Evolutionary conservation across 2,888 invertebrate species (phyloP).

Genomic region (Cheilosia vernalis): DNA sequence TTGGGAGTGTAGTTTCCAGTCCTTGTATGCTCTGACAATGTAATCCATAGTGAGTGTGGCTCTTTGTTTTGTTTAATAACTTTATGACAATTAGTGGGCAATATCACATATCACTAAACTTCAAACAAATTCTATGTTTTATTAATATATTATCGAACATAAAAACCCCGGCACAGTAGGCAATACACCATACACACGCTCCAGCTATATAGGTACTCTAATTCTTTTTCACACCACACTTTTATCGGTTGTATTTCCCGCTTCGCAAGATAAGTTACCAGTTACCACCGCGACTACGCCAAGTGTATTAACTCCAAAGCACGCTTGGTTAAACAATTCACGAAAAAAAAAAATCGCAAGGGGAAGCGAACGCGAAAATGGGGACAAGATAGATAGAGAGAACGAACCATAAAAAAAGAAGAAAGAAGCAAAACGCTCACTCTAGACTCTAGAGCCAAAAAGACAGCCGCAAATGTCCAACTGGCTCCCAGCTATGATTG

Average conservation of each 20-base stretch:
- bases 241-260: slow-evolving; percentile 49
- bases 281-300: slow-evolving; percentile 59
- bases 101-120: slow-evolving; percentile 43
- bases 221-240: slow-evolving; percentile 44
- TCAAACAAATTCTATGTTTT: slow-evolving; percentile 17
- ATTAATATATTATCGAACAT: slow-evolving; percentile 7
- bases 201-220: slow-evolving; percentile 39
- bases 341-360: slow-evolving; percentile 7
- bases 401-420: slow-evolving; percentile 21
- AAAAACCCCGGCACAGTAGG: slow-evolving; percentile 33
- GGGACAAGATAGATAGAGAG: slow-evolving; percentile 47
- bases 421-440: slow-evolving; percentile 21
- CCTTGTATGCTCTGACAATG: slow-evolving; percentile 83
- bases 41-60: slow-evolving; percentile 81
- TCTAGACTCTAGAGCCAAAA: slow-evolving; percentile 46
- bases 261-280: slow-evolving; percentile 61
- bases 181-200: slow-evolving; percentile 41
- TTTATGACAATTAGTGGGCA: slow-evolving; percentile 21
- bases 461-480: slow-evolving; percentile 49
- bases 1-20: slow-evolving; percentile 83
- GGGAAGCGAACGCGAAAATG: slow-evolving; percentile 28
- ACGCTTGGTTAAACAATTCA: slow-evolving; percentile 52
- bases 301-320: slow-evolving; percentile 46
- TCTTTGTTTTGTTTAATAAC: background rate
- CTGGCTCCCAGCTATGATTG: slow-evolving; percentile 68